A percentile compares a stretch with the other conserved stretches of the same genome.
Evolutionary conservation across 2,888 invertebrate genomes (phyloP).

Genomic region (Luperina testacea): DNA sequence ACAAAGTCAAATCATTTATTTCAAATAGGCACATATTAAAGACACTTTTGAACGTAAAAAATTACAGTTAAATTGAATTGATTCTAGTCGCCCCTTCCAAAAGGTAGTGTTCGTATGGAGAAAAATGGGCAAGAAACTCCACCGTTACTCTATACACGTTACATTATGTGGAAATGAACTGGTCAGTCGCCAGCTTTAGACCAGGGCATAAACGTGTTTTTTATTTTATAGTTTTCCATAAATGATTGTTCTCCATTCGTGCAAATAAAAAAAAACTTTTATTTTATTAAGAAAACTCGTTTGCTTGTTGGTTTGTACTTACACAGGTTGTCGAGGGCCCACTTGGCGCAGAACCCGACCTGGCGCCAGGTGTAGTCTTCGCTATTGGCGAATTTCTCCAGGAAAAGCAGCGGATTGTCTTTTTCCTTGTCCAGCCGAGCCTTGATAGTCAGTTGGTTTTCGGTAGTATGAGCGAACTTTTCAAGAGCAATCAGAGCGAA

Average conservation of each 20-base stretch:
- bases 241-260: background rate
- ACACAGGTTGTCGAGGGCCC: slow-evolving; percentile 97
- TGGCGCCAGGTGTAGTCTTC: slow-evolving; percentile 93
- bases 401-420: slow-evolving; percentile 92
- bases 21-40: no score
- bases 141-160: background rate
- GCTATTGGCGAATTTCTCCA: slow-evolving; percentile 92
- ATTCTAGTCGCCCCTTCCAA: no score
- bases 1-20: no score
- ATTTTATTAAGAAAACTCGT: background rate
- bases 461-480: slow-evolving; percentile 98
- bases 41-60: no score
- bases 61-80: no score
- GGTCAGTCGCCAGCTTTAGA: background rate
- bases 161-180: background rate
- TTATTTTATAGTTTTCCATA: background rate
- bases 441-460: slow-evolving; percentile 95
- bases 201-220: background rate
- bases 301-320: slow-evolving; percentile 62
- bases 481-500: slow-evolving; percentile 97
- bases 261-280: background rate
- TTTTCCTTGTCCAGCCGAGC: slow-evolving; percentile 90
- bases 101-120: no score
- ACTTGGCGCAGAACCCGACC: slow-evolving; percentile 97
- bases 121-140: no score